Evolutionary conservation across 2,888 invertebrate species (phyloP).

Genomic region (Ceramica pisi): DNA sequence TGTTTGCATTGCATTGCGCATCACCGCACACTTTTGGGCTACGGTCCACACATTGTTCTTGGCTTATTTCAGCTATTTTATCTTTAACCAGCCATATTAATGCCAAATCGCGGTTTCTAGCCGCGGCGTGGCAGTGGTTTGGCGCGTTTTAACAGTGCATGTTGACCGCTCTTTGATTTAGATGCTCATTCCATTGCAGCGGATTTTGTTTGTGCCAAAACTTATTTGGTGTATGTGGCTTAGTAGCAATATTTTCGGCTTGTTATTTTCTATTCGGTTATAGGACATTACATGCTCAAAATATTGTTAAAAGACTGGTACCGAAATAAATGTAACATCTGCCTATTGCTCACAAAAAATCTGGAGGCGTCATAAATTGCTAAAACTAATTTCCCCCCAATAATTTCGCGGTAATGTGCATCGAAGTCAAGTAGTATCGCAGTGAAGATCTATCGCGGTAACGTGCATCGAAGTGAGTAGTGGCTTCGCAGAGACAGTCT

Average conservation of each 20-base stretch:
- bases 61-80: slow-evolving; percentile 43
- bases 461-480: too few relatives aligned
- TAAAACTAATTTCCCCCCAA: too few relatives aligned
- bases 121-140: slow-evolving; percentile 46
- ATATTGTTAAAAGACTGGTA: not conserved
- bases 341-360: too few relatives aligned
- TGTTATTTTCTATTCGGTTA: not conserved
- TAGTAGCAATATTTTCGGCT: not conserved
- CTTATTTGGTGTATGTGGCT: slow-evolving; percentile 22
- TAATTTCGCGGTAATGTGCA: too few relatives aligned
- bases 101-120: slow-evolving; percentile 56
- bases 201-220: slow-evolving; percentile 57
- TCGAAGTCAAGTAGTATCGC: too few relatives aligned
- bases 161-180: slow-evolving; percentile 50
- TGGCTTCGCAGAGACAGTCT: too few relatives aligned
- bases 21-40: slow-evolving; percentile 13
- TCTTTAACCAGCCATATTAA: slow-evolving; percentile 41
- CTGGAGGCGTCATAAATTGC: too few relatives aligned
- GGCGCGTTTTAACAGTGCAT: slow-evolving; percentile 49
- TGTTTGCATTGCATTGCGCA: not conserved
- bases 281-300: too few relatives aligned
- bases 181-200: slow-evolving; percentile 40
- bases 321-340: not conserved
- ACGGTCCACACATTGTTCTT: slow-evolving; percentile 11
- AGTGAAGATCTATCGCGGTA: too few relatives aligned